Percentiles rank a stretch among this genome's conserved stretches.
Conservation (phyloP, 2,797 vertebrate genomes). For the Rhinogobio ventralis region DNA sequence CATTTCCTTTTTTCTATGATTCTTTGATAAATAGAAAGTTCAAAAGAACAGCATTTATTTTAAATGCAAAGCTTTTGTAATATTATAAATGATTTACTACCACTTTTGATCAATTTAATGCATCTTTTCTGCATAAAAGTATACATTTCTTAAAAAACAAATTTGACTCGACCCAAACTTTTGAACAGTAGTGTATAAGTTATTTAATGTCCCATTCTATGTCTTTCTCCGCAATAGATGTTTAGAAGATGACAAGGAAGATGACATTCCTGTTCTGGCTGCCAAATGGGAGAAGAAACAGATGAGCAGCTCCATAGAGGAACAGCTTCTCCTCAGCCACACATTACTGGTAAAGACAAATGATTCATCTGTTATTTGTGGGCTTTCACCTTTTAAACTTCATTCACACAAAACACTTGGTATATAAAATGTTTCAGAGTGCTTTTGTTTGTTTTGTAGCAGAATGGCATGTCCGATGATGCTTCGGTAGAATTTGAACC, state of each 20-base stretch:
- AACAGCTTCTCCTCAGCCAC: constrained; percentile 71
- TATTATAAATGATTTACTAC: background rate
- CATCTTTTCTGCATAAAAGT: too few relatives aligned
- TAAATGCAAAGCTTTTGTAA: background rate
- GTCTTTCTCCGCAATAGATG: constrained; percentile 57
- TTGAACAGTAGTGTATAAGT: too few relatives aligned
- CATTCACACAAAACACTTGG: background rate
- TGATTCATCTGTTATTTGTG: background rate
- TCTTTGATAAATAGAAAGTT: background rate
- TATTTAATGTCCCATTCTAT: background rate
- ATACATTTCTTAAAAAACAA: too few relatives aligned
- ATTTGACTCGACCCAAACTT: too few relatives aligned
- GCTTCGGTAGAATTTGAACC: constrained; percentile 62
- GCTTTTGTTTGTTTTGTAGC: constrained; percentile 15
- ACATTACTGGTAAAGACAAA: constrained; percentile 70
- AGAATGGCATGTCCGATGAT: constrained; percentile 71
- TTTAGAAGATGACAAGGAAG: constrained; percentile 57
- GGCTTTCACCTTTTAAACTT: background rate
- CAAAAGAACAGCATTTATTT: background rate
- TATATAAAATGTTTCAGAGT: background rate
- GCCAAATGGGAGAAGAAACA: constrained; percentile 69
- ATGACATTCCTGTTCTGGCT: constrained; percentile 60
- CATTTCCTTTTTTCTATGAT: background rate
- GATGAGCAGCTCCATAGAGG: constrained; percentile 66
- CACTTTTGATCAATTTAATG: background rate